Base-by-base conservation (phyloP, 2,797 vertebrate genomes). In the Nothura maculosa region DNA sequence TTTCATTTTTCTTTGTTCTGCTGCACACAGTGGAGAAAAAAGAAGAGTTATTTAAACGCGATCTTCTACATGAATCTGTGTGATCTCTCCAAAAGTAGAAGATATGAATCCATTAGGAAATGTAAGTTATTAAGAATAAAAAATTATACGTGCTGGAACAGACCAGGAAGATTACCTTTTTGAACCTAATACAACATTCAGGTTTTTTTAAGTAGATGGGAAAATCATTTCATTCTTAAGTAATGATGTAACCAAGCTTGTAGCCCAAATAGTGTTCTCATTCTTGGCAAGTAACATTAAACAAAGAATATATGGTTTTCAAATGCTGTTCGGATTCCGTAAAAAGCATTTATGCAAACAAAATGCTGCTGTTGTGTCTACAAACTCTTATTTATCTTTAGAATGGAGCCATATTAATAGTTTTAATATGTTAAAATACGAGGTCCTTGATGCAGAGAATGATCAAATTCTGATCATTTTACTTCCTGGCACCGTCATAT, bases 321-420 rank as follows among this genome's bases (percentile, higher is more conserved):
- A 92, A 94, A 95, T 89, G 63, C 73, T 96, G 48, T 80, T 96
- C 77, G 62, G 67, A 91, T 90, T 95, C 69, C 94, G 67, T 68
- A 85, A 90, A 94, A 94, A 94, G 60, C 68, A 84, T 78, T 95
- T 81, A 79, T 2, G 7, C 87, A 96, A 96, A 93, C 93, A 94
- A 84, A 95, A 85, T 54, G 61, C 80, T 73, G 67, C 22, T 96
- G 91, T 95, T 96, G 73, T 93, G 96, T 95, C 96, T 97, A 92
- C 87, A 86, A 92, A 40, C 55, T 74, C 24, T 68, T 96, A 89
- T 95, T 97, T 96, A 92, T 86, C 73, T 58, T 85, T 54, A 82
- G 80, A 76, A 88, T 78, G 96, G 96, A 96, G 96, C 92, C 96
- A 95, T 40, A 36, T 57, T 94, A 92, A 96, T 96, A 73, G 87